These are phyloP conservation scores for Platerodrilus igneus DNA, from an alignment of 2,888 invertebrate species.

Conservation along the genomic window DNA sequence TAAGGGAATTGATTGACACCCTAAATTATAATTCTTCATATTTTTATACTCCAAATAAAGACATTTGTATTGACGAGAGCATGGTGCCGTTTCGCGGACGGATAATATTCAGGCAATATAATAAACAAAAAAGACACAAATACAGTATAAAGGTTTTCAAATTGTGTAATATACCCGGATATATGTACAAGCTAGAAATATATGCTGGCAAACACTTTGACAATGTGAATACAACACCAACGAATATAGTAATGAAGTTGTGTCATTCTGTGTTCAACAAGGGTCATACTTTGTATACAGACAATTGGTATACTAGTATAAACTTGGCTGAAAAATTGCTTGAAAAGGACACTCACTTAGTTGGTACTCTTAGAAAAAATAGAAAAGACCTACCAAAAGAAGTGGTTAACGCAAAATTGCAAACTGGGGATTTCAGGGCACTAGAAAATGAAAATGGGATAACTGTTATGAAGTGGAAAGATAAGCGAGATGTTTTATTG, in stretches of 20 bases:
- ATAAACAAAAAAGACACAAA: constrained; percentile 5
- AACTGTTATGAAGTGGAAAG: constrained; percentile 32
- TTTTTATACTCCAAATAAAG: no score
- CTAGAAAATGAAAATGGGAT: constrained; percentile 35
- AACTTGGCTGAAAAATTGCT: constrained; percentile 6
- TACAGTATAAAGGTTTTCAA: constrained; percentile 3
- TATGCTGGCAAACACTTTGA: neutral
- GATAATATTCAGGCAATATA: no score
- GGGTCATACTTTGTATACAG: constrained; percentile 12
- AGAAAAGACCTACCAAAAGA: no score
- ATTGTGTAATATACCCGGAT: neutral
- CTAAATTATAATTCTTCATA: no score
- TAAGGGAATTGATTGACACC: no score
- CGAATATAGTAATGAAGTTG: no score
- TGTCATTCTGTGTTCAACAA: constrained; percentile 12
- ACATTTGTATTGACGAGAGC: no score
- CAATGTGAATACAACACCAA: neutral
- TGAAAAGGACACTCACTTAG: constrained; percentile 5
- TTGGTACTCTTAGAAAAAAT: neutral
- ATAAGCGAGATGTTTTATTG: constrained; percentile 33
- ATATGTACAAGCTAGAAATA: constrained; percentile 2
- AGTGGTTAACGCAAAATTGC: constrained; percentile 34
- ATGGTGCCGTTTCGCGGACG: no score
- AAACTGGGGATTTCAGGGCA: constrained; percentile 30
- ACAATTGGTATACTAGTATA: constrained; percentile 17